Evolutionary conservation across 2,797 vertebrate genomes (phyloP).

Genomic region (Sebastes hopkinsi): DNA sequence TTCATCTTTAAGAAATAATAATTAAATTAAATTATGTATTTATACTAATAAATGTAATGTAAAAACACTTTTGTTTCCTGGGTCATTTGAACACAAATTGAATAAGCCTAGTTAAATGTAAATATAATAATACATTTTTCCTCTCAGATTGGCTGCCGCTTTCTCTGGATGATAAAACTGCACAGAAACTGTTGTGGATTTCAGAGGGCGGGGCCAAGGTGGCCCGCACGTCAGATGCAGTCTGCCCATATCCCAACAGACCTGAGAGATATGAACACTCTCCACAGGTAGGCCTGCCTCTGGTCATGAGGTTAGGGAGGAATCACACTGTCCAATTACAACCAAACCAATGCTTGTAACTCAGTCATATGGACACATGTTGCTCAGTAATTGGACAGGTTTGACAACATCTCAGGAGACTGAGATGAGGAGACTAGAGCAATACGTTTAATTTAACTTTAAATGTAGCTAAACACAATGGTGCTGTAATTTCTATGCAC

Average conservation of each 20-base stretch:
- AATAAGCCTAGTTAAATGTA: background rate
- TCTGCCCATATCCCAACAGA: conserved; percentile 81
- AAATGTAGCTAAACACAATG: background rate
- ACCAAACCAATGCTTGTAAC: background rate
- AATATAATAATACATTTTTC: background rate
- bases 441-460: background rate
- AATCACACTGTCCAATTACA: background rate
- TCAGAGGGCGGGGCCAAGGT: conserved; percentile 78
- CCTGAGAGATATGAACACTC: conserved; percentile 83
- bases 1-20: background rate
- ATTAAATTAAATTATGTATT: background rate
- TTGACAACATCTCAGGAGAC: background rate
- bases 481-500: too few species aligned
- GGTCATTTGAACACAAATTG: background rate
- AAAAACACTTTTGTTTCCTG: background rate
- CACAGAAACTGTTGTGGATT: conserved; percentile 84
- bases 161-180: conserved; percentile 81
- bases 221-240: conserved; percentile 73
- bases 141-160: conserved; percentile 78
- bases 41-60: background rate
- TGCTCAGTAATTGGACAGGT: background rate
- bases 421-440: background rate
- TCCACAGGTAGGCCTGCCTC: conserved; percentile 74
- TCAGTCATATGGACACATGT: background rate
- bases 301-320: background rate